These are phyloP conservation scores for Lithophane semibrunnea DNA, from an alignment of 2,888 invertebrate species.

Conservation along the genomic window DNA sequence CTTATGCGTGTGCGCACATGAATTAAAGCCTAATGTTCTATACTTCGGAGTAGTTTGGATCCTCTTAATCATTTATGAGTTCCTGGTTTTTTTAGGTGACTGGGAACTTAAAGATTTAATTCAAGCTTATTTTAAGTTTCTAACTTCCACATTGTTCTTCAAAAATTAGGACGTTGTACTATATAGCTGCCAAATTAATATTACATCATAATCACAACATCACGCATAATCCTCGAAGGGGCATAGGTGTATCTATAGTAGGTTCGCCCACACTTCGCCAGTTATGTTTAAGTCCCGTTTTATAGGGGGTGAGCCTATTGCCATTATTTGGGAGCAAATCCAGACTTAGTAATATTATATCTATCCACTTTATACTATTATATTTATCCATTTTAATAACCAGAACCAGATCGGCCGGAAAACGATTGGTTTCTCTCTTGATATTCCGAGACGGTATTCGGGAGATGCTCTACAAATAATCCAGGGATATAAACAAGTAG, in stretches of 20 bases:
- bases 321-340: no score
- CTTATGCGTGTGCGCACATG: conserved; percentile 23
- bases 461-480: conserved; percentile 19
- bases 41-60: not conserved
- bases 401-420: not conserved
- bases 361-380: not conserved
- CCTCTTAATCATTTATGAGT: not conserved
- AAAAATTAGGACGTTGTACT: not conserved
- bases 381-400: not conserved
- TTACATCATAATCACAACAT: no score
- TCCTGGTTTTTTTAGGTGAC: not conserved
- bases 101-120: no score
- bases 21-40: conserved; percentile 15
- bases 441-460: not conserved
- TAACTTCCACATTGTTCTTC: not conserved
- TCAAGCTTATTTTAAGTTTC: not conserved
- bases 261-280: no score
- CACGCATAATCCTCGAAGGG: no score
- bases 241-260: no score
- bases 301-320: no score
- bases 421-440: not conserved
- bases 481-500: conserved; percentile 5
- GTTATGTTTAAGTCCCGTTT: no score
- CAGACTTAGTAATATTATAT: not conserved
- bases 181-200: not conserved